Base-by-base conservation (phyloP, 2,797 vertebrate genomes). In the Chrysocyon brachyurus region DNA sequence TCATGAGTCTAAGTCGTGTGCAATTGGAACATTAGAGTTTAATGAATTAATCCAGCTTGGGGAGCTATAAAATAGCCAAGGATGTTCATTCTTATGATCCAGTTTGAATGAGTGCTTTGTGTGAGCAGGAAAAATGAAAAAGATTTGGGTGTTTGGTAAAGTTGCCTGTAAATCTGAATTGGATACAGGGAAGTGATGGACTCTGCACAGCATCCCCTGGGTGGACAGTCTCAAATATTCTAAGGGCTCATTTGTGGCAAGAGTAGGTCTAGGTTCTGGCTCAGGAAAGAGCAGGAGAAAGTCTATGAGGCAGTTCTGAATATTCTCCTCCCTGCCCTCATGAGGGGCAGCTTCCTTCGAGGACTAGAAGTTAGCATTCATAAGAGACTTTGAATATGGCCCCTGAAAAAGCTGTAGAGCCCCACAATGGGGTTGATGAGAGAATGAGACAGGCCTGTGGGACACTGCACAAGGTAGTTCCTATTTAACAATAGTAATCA, bases 111-210 rank as follows among this genome's bases (percentile, higher is more conserved):
- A 75, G 5, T 33, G 24, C 16, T n/a, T 66, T 89, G 12, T 3
- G 21, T 91, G 19, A 86, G 56, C 31, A 57, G 40, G 63, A 94
- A 87, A 95, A 94, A 72, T 63, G 21, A 78, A 87, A 87, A 66
- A 49, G n/a, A 82, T 82, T 75, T 79, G 31, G 52, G 52, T 84
- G 14, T 86, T 57, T 82, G 31, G 57, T 87, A 36, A 84, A 49
- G 12, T 90, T 87, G 15, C 9, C 92, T 90, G 82, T 56, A 54
- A 46, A 22, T 28, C 12, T 75, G 79, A 75, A 64, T 40, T 77
- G 59, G 10, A 59, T n/a, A 24, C 22, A 59, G 4, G 40, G 6
- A 40, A 61, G 14, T 5, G 4, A 68, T 36, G 46, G 46, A 33
- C 6, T 59, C 33, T 4, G 33, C 26, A 24, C 10, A 68, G 40